phyloP scores from a whole-genome alignment of 1,140 invertebrate genomes.

The Drosophila busckii region DNA sequence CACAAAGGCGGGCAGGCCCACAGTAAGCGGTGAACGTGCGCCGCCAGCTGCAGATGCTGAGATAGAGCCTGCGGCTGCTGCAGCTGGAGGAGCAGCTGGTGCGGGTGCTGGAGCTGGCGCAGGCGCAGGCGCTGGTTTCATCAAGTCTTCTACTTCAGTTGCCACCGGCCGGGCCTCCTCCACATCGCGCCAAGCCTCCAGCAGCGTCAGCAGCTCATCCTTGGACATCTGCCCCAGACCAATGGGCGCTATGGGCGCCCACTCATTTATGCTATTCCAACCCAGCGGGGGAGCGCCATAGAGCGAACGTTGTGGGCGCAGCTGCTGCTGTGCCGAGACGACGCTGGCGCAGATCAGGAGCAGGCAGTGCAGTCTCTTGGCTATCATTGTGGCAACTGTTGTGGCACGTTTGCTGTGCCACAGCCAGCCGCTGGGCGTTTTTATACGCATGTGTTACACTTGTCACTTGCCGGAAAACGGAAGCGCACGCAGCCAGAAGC shows the following conservation, averaged over 20 bases:
- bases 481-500: conserved; percentile 12
- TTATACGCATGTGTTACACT: conserved; percentile 11
- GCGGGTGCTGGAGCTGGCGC: conserved; percentile 33
- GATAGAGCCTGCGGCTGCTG: neutral
- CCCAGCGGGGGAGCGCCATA: conserved; percentile 20
- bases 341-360: conserved; percentile 12
- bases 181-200: conserved; percentile 68
- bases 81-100: conserved; percentile 22
- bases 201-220: conserved; percentile 62
- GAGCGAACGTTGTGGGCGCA: conserved; percentile 42
- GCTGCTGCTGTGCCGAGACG: conserved; percentile 24
- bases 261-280: conserved; percentile 34
- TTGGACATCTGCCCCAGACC: conserved; percentile 65
- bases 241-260: conserved; percentile 40
- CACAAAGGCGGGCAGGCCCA: conserved; percentile 62
- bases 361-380: conserved; percentile 1
- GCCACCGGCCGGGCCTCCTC: conserved; percentile 48
- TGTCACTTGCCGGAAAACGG: conserved; percentile 29
- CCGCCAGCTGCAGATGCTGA: conserved; percentile 12
- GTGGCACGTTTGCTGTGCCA: conserved; percentile 14
- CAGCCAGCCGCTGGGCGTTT: neutral
- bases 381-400: conserved; percentile 18
- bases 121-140: conserved; percentile 4
- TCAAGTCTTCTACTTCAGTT: conserved; percentile 45
- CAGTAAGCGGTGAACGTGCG: conserved; percentile 43